A percentile compares a stretch with the other conserved stretches of the same genome.
Conservation (phyloP, 2,797 vertebrate species). For the Falco novaeseelandiae region DNA sequence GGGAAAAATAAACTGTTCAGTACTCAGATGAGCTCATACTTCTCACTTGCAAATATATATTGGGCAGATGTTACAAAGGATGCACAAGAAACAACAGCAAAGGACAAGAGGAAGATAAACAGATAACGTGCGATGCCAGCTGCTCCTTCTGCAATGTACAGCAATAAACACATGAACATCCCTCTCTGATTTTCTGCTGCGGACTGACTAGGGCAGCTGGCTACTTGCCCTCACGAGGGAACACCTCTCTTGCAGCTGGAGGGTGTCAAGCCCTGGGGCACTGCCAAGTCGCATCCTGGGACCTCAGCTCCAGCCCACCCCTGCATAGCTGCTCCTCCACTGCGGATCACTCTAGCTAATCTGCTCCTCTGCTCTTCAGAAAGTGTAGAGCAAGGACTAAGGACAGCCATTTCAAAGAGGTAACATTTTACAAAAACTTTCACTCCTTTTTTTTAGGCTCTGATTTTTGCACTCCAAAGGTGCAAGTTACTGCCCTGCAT, state of each 20-base stretch:
- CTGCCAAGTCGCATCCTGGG: fast-evolving
- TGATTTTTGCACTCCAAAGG: neutral
- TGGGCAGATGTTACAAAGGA: neutral
- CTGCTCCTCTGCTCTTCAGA: neutral
- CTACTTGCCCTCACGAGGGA: neutral
- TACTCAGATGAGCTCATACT: neutral
- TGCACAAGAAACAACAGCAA: neutral
- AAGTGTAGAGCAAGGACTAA: neutral
- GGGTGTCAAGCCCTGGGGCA: fast-evolving
- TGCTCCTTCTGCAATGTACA: neutral
- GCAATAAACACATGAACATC: neutral
- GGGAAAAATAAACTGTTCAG: neutral
- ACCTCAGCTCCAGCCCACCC: neutral
- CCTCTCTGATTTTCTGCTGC: neutral
- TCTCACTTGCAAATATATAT: neutral
- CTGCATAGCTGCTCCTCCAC: fast-evolving
- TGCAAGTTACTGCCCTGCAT: neutral
- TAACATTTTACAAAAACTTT: neutral
- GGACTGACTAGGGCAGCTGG: neutral
- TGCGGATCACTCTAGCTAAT: neutral
- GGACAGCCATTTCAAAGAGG: neutral
- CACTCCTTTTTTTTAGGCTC: neutral
- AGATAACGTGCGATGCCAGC: neutral
- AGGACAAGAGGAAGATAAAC: neutral
- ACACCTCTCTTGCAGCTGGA: neutral